Percentiles rank a stretch among this genome's conserved stretches.
phyloP scores from a whole-genome alignment of 2,888 invertebrate species.

The Lasioglossum malachurum region DNA sequence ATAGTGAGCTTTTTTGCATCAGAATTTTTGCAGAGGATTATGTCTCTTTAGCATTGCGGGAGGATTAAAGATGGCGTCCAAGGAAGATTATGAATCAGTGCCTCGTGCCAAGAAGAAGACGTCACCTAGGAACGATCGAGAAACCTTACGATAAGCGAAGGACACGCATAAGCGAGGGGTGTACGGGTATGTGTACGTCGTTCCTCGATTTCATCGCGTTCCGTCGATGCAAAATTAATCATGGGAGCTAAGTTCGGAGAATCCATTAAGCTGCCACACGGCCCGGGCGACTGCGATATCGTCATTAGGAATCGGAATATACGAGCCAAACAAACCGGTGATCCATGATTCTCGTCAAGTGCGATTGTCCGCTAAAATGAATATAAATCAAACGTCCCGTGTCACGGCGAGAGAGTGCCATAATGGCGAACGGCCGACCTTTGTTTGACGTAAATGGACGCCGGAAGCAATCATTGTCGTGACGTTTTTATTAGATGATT shows the following conservation, averaged over 20 bases:
- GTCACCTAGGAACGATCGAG: neutral
- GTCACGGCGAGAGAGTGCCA: neutral
- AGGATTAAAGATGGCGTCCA: neutral
- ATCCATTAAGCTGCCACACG: conserved; percentile 79
- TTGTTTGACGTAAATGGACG: too few species aligned
- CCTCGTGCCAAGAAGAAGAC: neutral
- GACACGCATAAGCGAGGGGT: conserved; percentile 1
- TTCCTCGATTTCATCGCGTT: conserved; percentile 57
- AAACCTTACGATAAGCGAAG: neutral
- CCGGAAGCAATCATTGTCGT: too few species aligned
- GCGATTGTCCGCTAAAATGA: conserved; percentile 68
- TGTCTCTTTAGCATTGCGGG: neutral
- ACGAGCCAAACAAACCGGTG: conserved; percentile 47
- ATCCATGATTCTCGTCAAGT: conserved; percentile 58
- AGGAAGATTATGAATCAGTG: neutral
- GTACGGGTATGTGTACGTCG: conserved; percentile 3
- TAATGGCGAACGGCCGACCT: too few species aligned
- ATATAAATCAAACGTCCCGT: conserved; percentile 65
- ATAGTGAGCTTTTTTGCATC: too few species aligned
- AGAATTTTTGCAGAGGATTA: too few species aligned
- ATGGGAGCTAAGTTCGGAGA: conserved; percentile 81
- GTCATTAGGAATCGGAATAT: conserved; percentile 73
- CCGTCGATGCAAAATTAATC: conserved; percentile 81
- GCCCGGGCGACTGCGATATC: conserved; percentile 63
- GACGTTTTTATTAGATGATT: too few species aligned